Evolutionary conservation across 2,113 vertebrate genomes (phyloP), one percentile per base, ranked within the genome.

Genomic region (Sturnus vulgaris): DNA sequence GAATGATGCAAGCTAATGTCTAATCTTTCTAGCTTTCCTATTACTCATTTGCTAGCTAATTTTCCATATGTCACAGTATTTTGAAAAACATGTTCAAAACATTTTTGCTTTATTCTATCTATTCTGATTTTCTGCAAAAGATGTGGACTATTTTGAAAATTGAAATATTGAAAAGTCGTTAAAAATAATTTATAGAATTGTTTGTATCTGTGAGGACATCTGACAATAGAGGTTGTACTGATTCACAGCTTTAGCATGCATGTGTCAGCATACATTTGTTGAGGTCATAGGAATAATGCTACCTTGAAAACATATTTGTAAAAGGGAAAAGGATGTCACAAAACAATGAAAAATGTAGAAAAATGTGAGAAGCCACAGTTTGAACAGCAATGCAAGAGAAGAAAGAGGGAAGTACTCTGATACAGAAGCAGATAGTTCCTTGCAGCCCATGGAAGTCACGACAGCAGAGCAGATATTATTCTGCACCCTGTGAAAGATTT

Each of bases 31-130:
- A 55, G 52, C 9, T 86, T 78, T 90, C 30, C 30, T 59, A 59
- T 86, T 95, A 92, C 28, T 83, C 75, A 83, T 88, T 93, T 90
- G 8, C 49, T 88, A 90, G 47, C 23, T 75, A 84, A 84, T 92
- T 93, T 84, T 84, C 82, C 82, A 37, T 90, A 90, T 88, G 92
- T 55, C 69, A 80, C 22, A 59, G 64, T 73, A 56, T 92, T 94
- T 66, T 93, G 59, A 81, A 90, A 93, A 94, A 83, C 33, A 73
- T 12, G 15, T 47, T 92, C 50, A 71, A 92, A 94, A 50, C 2
- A 44, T 39, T 92, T 92, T 86, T 86, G 14, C 5, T 93, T 88
- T 21, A 47, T 81, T 93, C 28, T 73, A 7, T 69, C n/a, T 73
- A 18, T 80, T 80, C 69, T 64, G 55, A 5, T 52, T 86, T 91